Evolutionary conservation across 2,113 vertebrate genomes (phyloP).

Genomic region (Callipepla californica): DNA sequence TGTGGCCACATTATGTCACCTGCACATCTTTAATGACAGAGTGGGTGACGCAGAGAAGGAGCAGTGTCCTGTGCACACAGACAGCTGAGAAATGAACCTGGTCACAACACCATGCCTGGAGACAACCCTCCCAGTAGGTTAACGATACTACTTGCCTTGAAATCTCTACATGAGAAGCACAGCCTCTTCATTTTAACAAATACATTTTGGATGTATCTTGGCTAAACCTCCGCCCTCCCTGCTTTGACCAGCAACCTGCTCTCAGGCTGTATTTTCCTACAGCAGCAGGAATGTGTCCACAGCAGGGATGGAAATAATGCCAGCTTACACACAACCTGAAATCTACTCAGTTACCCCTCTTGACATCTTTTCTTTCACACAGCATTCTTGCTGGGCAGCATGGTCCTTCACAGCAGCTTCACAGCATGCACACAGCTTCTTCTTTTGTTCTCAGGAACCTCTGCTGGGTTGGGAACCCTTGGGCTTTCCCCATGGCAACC

Average conservation of each 20-base stretch:
- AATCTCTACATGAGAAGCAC: not conserved
- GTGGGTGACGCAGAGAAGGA: rapidly evolving
- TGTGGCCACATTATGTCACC: rapidly evolving
- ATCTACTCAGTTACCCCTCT: not conserved
- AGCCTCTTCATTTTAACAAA: not conserved
- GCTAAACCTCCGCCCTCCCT: not conserved
- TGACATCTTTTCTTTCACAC: not conserved
- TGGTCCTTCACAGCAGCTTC: rapidly evolving
- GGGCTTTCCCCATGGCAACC: not conserved
- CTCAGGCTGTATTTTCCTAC: not conserved
- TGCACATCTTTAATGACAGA: not conserved
- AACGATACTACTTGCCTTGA: not conserved
- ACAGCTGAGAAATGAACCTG: not conserved
- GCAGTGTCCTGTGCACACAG: too few species aligned
- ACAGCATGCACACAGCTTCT: not conserved
- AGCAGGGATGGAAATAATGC: not conserved
- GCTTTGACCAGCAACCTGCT: not conserved
- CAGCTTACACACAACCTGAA: not conserved
- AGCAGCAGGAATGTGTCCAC: not conserved
- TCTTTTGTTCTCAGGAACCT: not conserved
- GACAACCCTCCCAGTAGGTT: not conserved
- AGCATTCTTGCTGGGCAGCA: not conserved
- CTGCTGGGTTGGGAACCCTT: not conserved
- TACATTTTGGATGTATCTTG: not conserved
- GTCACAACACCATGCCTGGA: rapidly evolving